phyloP scores from a whole-genome alignment of 2,797 vertebrate genomes.

The Bradypus variegatus region DNA sequence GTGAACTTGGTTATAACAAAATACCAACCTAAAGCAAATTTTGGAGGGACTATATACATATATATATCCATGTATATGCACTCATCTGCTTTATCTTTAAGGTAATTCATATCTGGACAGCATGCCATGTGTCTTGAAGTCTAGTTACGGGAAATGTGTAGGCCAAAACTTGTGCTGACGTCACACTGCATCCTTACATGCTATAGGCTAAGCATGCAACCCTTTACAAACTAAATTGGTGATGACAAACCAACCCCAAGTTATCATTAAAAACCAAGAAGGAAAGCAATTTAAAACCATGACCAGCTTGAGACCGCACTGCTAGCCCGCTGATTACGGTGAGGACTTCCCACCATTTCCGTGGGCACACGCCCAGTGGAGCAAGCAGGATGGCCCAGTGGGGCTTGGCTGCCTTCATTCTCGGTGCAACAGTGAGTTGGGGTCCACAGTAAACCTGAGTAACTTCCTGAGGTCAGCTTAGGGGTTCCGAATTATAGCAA shows the following conservation, averaged over 20 bases:
- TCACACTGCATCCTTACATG: not conserved
- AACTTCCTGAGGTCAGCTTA: not conserved
- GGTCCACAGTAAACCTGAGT: not conserved
- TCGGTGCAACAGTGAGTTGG: not conserved
- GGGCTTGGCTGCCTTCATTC: not conserved
- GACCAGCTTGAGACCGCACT: not conserved
- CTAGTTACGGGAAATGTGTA: not conserved
- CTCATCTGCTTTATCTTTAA: not conserved
- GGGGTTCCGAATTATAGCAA: not conserved
- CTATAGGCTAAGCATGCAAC: not conserved
- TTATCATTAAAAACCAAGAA: not conserved
- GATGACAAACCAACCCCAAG: no score
- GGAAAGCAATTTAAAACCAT: not conserved
- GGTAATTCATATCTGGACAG: not conserved
- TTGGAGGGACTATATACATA: not conserved
- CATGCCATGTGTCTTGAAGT: not conserved
- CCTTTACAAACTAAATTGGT: not conserved
- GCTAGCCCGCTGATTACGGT: not conserved
- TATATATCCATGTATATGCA: no score
- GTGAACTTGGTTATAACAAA: not conserved
- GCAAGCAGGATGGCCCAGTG: not conserved
- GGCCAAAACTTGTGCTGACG: not conserved
- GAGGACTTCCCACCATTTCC: not conserved
- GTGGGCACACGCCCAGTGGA: accelerated
- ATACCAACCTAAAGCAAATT: not conserved